Base-by-base conservation (phyloP, 2,797 vertebrate species). In the Discoglossus pictus region DNA sequence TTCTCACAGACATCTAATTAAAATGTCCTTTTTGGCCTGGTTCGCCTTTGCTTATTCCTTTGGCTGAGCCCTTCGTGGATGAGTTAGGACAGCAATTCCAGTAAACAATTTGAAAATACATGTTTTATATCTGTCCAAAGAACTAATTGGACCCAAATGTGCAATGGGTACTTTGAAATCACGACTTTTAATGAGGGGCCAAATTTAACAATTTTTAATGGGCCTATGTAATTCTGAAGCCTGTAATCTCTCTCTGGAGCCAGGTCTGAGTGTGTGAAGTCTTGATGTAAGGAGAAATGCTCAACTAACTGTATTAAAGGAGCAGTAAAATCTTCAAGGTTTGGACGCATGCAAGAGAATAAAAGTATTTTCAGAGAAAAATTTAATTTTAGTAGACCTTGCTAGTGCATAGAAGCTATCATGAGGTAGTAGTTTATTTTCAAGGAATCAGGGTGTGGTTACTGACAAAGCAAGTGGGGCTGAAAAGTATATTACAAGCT, bases 81-180 rank as follows among this genome's bases (percentile, higher is more conserved):
- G 36, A 36, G 44, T 40, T 43, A 56, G 60, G 44, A 58, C 43
- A 24, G 25, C 27, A 50, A 51, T 71, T 58, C 61, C 52, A 63
- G 51, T 64, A 71, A 71, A 63, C 51, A 43, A 62, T 55, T 54
- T 47, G 4, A 53, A 31, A 62, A 27, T 34, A 20, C 7, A 48
- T 61, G 53, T 24, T 64, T 63, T 8, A 61, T 51, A 50, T 63
- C 68, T 13, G 38, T 71, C 53, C 60, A 71, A 64, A 64, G 43
- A 11, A 34, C 20, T 71, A 64, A 71, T 59, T 71, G 52, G 44
- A 58, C 44, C 61, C 68, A 71, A 63, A 71, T 71, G 61, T 43
- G 44, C 42, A 71, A 58, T n/a, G 24, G 66, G 62, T 70, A 61
- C 47, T 51, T 9, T 34, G 35, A 23, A 40, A 40, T 9, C 18